Evolutionary conservation across 64 coral and sea anemone genomes (phyloP).

Genomic region (Montipora cactus): DNA sequence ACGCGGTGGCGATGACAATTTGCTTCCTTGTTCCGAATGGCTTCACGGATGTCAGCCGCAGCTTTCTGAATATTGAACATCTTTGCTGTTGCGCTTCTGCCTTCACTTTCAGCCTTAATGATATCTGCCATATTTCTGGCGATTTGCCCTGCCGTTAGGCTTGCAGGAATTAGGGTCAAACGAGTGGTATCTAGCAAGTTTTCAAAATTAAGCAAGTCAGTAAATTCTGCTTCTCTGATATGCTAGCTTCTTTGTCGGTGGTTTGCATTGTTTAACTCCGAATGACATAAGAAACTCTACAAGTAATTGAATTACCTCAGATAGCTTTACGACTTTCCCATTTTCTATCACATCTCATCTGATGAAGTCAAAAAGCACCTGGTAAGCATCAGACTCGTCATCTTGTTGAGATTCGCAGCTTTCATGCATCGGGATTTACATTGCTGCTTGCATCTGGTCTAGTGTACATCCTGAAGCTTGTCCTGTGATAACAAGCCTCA

Average conservation of each 20-base stretch:
- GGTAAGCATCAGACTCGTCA: slow-evolving; percentile 57
- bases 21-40: not conserved
- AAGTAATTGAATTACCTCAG: slow-evolving; percentile 31
- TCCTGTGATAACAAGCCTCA: slow-evolving; percentile 57
- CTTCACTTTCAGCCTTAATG: not conserved
- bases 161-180: slow-evolving; percentile 23
- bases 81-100: not conserved
- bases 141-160: slow-evolving; percentile 7
- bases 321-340: slow-evolving; percentile 29
- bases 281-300: slow-evolving; percentile 27
- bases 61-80: not conserved
- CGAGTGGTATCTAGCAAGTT: slow-evolving; percentile 15
- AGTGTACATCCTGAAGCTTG: not conserved
- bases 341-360: slow-evolving; percentile 56
- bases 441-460: slow-evolving; percentile 22
- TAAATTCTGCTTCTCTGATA: slow-evolving; percentile 30
- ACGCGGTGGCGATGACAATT: not conserved
- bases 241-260: not conserved
- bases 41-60: slow-evolving; percentile 14
- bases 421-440: not conserved
- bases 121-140: slow-evolving; percentile 6
- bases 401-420: slow-evolving; percentile 32
- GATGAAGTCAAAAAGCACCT: slow-evolving; percentile 52
- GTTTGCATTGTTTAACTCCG: not conserved
- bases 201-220: slow-evolving; percentile 15